Base-by-base conservation (phyloP, 2,888 invertebrate species). In the Agrochola lychnidis region DNA sequence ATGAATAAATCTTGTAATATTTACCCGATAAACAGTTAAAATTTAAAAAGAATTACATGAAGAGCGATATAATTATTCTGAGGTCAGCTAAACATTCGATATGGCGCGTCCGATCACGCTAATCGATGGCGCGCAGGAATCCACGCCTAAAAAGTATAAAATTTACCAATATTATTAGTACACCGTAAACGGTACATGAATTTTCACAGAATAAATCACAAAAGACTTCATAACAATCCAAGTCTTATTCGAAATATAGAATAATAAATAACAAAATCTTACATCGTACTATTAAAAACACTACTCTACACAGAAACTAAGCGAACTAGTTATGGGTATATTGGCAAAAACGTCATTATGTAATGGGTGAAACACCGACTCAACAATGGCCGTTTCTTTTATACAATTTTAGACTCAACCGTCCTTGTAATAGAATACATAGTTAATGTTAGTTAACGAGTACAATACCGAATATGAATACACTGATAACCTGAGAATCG, bases 181-280 rank as follows among this genome's bases (percentile, higher is more conserved):
- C 71, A 80, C 86, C 83, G 76, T 78, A 73, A 78, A 82, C 82
- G 85, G 88, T 89, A 89, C 88, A 83, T 90, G 90, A 91, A 89
- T 89, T 91, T 90, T 90, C 90, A 91, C 91, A 91, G 90, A 92
- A 91, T 90, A 93, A 92, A 93, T 94, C 94, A 94, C 94, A 92
- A 91, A 36, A 91, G 91, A 93, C 90, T 89, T 87, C 67, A 88
- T 92, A 95, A 95, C 94, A 94, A 94, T 94, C 92, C 92, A 94
- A 94, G 94, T 94, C 95, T 95, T 94, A 93, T 93, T 92, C 92
- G 93, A 94, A 94, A 93, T 95, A 95, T 95, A 95, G 94, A 94
- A 95, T 94, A 95, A 95, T 96, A 96, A 96, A 96, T 96, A 96
- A 96, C 96, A 96, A 95, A 96, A 95, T 91, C 95, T 95, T 95